phyloP scores from a whole-genome alignment of 2,113 vertebrate species.

The Acinonyx jubatus region DNA sequence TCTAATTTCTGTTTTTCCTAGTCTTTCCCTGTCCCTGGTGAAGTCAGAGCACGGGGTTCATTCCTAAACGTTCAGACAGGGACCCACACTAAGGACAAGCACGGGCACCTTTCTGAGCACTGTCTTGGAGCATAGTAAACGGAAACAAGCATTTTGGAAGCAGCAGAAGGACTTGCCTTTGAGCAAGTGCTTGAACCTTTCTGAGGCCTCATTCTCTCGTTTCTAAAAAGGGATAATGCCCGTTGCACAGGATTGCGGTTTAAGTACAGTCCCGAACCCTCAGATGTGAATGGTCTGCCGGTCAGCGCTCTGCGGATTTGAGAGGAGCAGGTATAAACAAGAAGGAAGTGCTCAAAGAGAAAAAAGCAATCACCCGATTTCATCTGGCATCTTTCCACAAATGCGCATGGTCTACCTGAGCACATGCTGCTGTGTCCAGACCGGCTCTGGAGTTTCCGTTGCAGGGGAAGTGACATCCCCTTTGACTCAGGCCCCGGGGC shows the following conservation, averaged over 20 bases:
- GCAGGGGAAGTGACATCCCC: rapidly evolving
- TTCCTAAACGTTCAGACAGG: not conserved
- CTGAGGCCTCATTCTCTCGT: not conserved
- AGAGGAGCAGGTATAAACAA: not conserved
- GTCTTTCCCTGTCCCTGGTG: not conserved
- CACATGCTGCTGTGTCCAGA: not conserved
- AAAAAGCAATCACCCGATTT: not conserved
- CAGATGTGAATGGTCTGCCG: not conserved
- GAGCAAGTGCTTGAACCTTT: not conserved
- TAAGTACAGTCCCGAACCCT: not conserved
- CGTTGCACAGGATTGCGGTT: not conserved
- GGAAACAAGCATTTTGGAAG: not conserved
- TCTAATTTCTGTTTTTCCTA: not conserved
- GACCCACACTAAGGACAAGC: not conserved
- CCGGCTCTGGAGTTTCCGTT: not conserved
- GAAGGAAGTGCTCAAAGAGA: not conserved
- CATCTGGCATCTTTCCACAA: not conserved
- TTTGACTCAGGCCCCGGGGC: not conserved
- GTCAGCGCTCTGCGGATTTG: not conserved
- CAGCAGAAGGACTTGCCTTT: not conserved
- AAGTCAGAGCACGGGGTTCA: not conserved
- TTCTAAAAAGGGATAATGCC: not conserved
- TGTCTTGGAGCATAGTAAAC: not conserved
- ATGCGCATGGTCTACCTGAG: not conserved
- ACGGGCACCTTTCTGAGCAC: not conserved